Percentiles rank a stretch among this genome's conserved stretches.
Conservation (phyloP, 2,888 invertebrate species). For the Encarsia formosa region DNA sequence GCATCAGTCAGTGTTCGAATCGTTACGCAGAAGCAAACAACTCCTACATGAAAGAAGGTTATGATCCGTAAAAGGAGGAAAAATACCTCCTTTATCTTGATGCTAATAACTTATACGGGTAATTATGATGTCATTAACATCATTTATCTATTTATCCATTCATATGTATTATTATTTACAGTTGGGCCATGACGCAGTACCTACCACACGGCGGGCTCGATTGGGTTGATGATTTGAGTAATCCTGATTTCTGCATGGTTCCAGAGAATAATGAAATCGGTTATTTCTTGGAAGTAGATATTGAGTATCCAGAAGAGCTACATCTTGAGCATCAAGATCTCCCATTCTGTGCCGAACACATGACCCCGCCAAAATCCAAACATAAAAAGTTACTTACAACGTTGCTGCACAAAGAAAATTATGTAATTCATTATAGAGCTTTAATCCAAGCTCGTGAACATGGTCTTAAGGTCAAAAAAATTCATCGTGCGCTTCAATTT, state of each 20-base stretch:
- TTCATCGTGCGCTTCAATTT: constrained; percentile 36
- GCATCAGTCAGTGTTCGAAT: too few relatives aligned
- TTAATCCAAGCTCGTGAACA: constrained; percentile 36
- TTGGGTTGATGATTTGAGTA: not conserved
- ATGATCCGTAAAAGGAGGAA: too few relatives aligned
- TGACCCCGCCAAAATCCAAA: constrained; percentile 20
- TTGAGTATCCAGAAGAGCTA: not conserved
- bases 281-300: constrained; percentile 1
- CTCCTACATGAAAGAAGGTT: too few relatives aligned
- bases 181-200: too few relatives aligned
- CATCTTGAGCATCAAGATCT: not conserved
- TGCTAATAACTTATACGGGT: too few relatives aligned
- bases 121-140: too few relatives aligned
- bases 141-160: too few relatives aligned
- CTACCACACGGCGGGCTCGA: not conserved
- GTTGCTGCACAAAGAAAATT: constrained; percentile 31
- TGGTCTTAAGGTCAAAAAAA: constrained; percentile 31
- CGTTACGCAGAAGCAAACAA: too few relatives aligned
- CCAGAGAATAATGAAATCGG: not conserved
- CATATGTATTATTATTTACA: too few relatives aligned
- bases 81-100: too few relatives aligned
- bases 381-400: constrained; percentile 34
- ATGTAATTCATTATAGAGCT: constrained; percentile 27
- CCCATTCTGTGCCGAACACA: constrained; percentile 31
- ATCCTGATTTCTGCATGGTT: not conserved